phyloP scores from a whole-genome alignment of 2,113 vertebrate genomes.

The Dicentrarchus labrax region DNA sequence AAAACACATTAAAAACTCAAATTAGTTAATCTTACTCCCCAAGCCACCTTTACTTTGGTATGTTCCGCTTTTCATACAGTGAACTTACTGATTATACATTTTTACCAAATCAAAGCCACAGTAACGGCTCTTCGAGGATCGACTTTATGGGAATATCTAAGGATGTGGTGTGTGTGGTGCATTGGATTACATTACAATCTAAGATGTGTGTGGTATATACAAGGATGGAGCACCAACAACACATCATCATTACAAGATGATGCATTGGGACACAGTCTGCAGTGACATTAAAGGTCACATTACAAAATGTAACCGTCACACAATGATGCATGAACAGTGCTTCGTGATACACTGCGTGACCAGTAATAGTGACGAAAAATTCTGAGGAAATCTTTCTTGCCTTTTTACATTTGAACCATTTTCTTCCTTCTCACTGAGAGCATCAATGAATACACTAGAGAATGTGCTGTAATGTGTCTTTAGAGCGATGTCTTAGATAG shows the following conservation, averaged over 20 bases:
- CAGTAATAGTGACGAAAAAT: background rate
- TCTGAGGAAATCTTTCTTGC: background rate
- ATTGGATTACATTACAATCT: background rate
- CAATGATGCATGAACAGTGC: conserved; percentile 25
- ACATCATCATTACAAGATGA: conserved; percentile 41
- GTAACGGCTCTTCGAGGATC: too few species aligned
- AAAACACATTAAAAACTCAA: too few species aligned
- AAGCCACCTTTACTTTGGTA: background rate
- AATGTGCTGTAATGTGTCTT: background rate
- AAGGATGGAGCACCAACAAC: background rate
- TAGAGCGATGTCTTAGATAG: background rate
- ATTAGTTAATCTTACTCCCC: background rate
- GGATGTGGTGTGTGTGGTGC: background rate
- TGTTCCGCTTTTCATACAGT: background rate
- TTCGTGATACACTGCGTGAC: background rate
- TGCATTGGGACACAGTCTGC: conserved; percentile 21
- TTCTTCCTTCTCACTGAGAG: background rate
- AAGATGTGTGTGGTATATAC: background rate
- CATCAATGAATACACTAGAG: background rate
- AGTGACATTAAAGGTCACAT: conserved; percentile 40
- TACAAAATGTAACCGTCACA: conserved; percentile 29
- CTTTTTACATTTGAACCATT: background rate
- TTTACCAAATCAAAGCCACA: too few species aligned
- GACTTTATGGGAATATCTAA: too few species aligned
- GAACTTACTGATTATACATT: too few species aligned